Conservation (phyloP, 2,113 vertebrate genomes). For the Aegotheles bennettii region DNA sequence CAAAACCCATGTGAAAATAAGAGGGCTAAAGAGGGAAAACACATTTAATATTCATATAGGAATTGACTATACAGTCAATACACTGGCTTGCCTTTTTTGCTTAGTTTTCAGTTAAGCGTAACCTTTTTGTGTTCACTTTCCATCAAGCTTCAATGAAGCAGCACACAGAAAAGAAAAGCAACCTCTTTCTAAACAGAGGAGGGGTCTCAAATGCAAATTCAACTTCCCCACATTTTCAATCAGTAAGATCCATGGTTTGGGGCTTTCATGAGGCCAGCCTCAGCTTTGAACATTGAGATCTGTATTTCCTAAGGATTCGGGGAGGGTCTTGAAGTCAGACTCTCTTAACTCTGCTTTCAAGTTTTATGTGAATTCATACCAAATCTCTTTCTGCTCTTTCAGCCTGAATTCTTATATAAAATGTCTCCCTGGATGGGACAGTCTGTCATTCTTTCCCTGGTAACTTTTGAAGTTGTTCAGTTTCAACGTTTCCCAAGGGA, state of each 20-base stretch:
- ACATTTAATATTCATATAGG: background rate
- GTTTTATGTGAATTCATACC: background rate
- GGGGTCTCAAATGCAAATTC: background rate
- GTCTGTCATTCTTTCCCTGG: background rate
- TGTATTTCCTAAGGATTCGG: background rate
- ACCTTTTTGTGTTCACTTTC: background rate
- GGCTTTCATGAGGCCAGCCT: background rate
- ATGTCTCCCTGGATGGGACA: background rate
- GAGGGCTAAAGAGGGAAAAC: background rate
- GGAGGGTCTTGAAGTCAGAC: background rate
- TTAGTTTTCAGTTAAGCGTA: background rate
- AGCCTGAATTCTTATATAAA: background rate
- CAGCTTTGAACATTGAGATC: background rate
- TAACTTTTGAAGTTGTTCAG: background rate
- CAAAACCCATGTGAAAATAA: background rate
- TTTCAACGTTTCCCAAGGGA: background rate
- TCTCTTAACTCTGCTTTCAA: background rate
- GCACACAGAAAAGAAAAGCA: background rate
- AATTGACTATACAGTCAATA: background rate
- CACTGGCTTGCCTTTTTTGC: background rate
- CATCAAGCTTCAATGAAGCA: background rate
- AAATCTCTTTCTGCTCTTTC: background rate
- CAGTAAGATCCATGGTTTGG: background rate
- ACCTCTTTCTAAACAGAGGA: background rate
- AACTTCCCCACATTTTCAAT: background rate